Base-by-base conservation (phyloP, 2,888 invertebrate species). In the Eilema depressum region DNA sequence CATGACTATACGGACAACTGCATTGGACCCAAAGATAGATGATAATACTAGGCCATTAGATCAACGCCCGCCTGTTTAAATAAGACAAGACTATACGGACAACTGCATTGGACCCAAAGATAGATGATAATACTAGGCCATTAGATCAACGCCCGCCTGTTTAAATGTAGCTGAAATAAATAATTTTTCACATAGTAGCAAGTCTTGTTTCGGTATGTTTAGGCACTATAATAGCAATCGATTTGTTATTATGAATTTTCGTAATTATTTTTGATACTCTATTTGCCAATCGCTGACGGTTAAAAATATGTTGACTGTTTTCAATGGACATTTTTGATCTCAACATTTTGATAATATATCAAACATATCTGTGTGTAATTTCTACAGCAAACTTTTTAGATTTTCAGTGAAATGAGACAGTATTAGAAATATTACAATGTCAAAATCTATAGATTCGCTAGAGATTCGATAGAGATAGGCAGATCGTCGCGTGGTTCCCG, bases 1-100 rank as follows among this genome's bases (percentile, higher is more conserved):
- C 77, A 77, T 74, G 69, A 77, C 72, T 63, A 65, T 65, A n/a
- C n/a, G n/a, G 68, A 20, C 68, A 63, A 69, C 70, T 59, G 68
- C 64, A 70, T 33, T 37, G 59, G 63, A 67, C 64, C 60, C 67
- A 59, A 68, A 73, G 33, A 76, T 72, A 74, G 68, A 75, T 65
- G 62, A 68, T 41, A 71, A 77, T 63, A 74, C 70, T 68, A 53
- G 65, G 70, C 56, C 67, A 76, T 66, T 73, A 70, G 77, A 79
- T 72, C 72, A 74, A 75, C 57, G 69, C 67, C 68, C 74, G 65
- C 10, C 14, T 30, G 37, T 74, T 68, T n/a, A 62, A 70, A 76
- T 66, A n/a, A n/a, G n/a, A 64, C 77, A 77, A 75, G 69, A 77
- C 72, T 63, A 65, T 65, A 47, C 63, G 64, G 68, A 20, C 68